These are phyloP conservation scores for Ooceraea biroi DNA, from an alignment of 1,140 invertebrate genomes.

Conservation along the genomic window DNA sequence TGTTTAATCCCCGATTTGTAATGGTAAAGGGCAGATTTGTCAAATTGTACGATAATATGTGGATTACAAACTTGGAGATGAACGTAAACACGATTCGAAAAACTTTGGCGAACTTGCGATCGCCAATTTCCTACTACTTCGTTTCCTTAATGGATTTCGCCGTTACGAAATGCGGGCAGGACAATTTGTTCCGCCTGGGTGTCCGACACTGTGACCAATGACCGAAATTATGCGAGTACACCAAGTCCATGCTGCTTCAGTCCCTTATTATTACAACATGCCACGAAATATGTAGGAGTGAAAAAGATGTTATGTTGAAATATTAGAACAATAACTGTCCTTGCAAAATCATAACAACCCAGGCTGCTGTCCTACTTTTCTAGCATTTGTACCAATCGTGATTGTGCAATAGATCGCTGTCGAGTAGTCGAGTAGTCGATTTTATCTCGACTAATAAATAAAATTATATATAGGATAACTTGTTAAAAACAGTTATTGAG, in stretches of 20 bases:
- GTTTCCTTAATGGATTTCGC: slow-evolving; percentile 2
- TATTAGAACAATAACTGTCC: neutral
- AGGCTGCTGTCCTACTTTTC: neutral
- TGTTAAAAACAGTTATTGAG: too few relatives aligned
- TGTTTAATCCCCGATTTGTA: neutral
- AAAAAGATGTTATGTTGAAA: neutral
- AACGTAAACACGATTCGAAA: neutral
- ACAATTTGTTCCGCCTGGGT: slow-evolving; percentile 75
- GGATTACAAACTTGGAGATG: neutral
- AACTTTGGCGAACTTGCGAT: slow-evolving; percentile 14
- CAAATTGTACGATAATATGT: neutral
- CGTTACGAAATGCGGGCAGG: slow-evolving; percentile 52
- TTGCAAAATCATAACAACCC: neutral
- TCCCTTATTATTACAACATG: slow-evolving; percentile 11
- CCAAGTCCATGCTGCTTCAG: neutral
- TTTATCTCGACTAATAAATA: neutral
- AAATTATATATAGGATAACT: too few relatives aligned
- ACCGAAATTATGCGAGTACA: slow-evolving; percentile 50
- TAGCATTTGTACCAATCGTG: neutral
- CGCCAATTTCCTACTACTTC: slow-evolving; percentile 26
- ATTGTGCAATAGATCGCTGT: neutral
- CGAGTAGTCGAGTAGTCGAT: neutral
- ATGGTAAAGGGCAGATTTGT: neutral
- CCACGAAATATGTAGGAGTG: slow-evolving; percentile 22
- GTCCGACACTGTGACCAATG: slow-evolving; percentile 22